These are phyloP conservation scores for Athripsodes cinereus DNA, from an alignment of 2,888 invertebrate genomes.

Conservation along the genomic window DNA sequence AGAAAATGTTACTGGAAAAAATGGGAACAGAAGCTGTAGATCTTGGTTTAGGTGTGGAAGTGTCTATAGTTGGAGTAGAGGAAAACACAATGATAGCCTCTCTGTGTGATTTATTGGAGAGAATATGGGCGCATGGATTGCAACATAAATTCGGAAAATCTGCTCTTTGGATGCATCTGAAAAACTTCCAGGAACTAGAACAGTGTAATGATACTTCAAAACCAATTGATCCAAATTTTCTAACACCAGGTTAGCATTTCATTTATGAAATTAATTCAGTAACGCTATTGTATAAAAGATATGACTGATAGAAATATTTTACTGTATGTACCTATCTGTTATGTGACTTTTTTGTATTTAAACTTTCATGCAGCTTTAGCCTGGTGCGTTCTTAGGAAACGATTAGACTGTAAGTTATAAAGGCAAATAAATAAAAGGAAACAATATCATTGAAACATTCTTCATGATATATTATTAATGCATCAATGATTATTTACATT, in stretches of 20 bases:
- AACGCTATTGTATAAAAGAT: no score
- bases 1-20: conserved; percentile 97
- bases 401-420: conserved; percentile 71
- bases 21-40: conserved; percentile 97
- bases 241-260: conserved; percentile 44
- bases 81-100: conserved; percentile 98
- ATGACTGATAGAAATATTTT: no score
- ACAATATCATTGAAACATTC: no score
- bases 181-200: conserved; percentile 81
- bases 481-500: conserved; percentile 22
- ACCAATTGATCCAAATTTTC: conserved; percentile 49
- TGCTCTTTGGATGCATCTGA: conserved; percentile 92
- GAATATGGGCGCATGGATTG: conserved; percentile 96
- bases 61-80: conserved; percentile 69
- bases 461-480: background rate
- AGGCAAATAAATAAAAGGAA: no score
- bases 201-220: conserved; percentile 54
- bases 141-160: conserved; percentile 96
- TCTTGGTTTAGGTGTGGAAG: conserved; percentile 80
- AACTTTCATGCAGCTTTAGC: conserved; percentile 63
- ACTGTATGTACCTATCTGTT: no score
- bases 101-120: conserved; percentile 91
- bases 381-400: conserved; percentile 88
- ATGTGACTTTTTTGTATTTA: conserved; percentile 6
- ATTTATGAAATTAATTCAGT: no score